Evolutionary conservation across 2,113 vertebrate genomes (phyloP), one percentile per base, ranked within the genome.

Genomic region (Corythaeola cristata): DNA sequence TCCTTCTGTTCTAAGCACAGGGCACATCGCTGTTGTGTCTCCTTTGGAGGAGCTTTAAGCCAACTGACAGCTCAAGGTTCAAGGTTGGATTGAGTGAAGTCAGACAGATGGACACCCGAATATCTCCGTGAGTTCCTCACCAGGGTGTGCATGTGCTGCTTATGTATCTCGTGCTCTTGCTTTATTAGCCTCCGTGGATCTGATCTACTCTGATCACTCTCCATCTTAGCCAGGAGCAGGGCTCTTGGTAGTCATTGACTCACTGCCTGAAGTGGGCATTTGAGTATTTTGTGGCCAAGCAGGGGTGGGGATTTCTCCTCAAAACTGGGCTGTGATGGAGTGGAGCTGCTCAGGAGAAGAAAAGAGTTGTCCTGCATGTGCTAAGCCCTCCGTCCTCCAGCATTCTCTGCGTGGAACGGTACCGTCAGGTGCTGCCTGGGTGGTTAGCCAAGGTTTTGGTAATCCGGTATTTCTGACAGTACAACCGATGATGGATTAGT

Each of bases 81-180:
- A 10, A 26, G 66, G 47, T 5, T 6, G 45, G 39, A 35, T 37
- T 41, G 49, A 17, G 58, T n/a, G 66, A 63, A 8, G 30, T 10
- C 15, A 20, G 32, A 21, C 63, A 23, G 59, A 50, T 3, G n/a
- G 56, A 47, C 33, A 32, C n/a, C 22, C 9, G 67, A 11, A 17
- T 6, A 55, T 3, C 1, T 6, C 16, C 0, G 0, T 10, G 53
- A 20, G 56, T 15, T n/a, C 44, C 62, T 67, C 11, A 3, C 24
- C 16, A 27, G n/a, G 72, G 12, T 9, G 13, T 24, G 52, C 5
- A 39, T 39, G 5, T 19, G 0, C 2, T 6, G 50, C 44, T 76
- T 5, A 3, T 6, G 15, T 5, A 6, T 50, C 53, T 77, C 11
- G 0, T 6, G 1, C 23, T 76, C 28, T 8, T 23, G 30, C 19